These are phyloP conservation scores for Prunella fulvescens DNA, from an alignment of 2,113 vertebrate genomes.

Conservation along the genomic window DNA sequence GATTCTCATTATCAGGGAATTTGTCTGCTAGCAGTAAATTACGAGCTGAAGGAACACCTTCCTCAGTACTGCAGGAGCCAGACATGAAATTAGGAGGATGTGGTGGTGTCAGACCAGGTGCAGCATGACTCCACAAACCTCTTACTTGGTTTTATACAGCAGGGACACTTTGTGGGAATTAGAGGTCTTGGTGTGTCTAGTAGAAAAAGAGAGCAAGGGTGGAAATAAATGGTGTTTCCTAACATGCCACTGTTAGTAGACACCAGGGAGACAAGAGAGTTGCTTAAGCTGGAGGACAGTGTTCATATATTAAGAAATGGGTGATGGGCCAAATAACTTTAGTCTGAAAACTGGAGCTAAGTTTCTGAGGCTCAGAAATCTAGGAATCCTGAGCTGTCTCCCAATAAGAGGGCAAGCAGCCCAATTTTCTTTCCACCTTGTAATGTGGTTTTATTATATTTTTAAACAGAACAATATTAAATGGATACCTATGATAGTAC, in stretches of 20 bases:
- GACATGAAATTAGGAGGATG: neutral
- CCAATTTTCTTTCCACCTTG: neutral
- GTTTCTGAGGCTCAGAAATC: neutral
- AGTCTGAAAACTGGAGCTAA: neutral
- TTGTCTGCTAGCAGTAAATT: slow-evolving; percentile 3
- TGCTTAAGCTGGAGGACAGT: neutral
- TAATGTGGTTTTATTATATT: neutral
- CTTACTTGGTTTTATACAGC: neutral
- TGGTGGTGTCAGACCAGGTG: neutral
- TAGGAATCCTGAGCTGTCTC: neutral
- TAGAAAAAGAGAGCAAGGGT: neutral
- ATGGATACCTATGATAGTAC: neutral
- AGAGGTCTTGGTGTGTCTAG: neutral
- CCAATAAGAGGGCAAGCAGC: neutral
- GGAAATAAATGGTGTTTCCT: neutral
- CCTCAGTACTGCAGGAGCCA: neutral
- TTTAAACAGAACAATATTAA: neutral
- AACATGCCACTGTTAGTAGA: neutral
- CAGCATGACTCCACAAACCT: neutral
- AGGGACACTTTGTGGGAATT: neutral
- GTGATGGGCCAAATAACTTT: neutral
- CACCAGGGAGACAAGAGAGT: neutral
- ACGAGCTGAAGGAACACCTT: neutral
- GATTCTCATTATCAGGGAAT: neutral
- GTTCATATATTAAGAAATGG: neutral